Evolutionary conservation across 2,113 vertebrate species (phyloP), one percentile per base, ranked within the genome.

Genomic region (Myotis brandtii): DNA sequence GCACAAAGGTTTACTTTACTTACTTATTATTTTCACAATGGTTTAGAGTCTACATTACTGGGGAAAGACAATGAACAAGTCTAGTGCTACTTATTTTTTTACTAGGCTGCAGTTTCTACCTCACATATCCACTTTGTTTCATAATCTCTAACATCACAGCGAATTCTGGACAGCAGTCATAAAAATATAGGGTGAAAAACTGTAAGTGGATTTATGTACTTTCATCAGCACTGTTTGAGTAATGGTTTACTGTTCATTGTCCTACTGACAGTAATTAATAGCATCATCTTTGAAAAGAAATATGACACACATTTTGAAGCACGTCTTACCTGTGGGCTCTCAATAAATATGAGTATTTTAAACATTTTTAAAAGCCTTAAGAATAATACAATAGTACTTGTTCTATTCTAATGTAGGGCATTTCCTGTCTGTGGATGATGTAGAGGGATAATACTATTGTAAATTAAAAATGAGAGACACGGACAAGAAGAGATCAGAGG

Each of bases 391-490:
- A 25, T 9, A 79, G 5, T 40, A 59, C 94, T 62, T 87, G 7
- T 89, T 69, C 59, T 91, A 21, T 62, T 54, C 43, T 30, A 59
- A 80, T 59, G n/a, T 81, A 72, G 84, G 95, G 52, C 43, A 86
- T 92, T 69, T 81, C 56, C 69, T 94, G 34, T 75, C 46, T 89
- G 34, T 37, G 43, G 50, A 30, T 79, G 18, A 25, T 70, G 23
- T 88, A 30, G 25, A 69, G 40, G 6, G n/a, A 27, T 93, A 90
- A 75, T 81, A 66, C 30, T 77, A 81, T n/a, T 75, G 25, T 76
- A 56, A 95, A 81, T 93, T 76, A 40, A 94, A 95, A 84, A 94
- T 85, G 59, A 92, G 80, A 86, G 67, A 40, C 43, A 52, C 6
- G 2, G 50, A 69, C 37, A 83, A 69, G 56, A 93, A 72, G 23